Conservation (phyloP, 2,888 invertebrate species). For the Tenthredo livida region DNA sequence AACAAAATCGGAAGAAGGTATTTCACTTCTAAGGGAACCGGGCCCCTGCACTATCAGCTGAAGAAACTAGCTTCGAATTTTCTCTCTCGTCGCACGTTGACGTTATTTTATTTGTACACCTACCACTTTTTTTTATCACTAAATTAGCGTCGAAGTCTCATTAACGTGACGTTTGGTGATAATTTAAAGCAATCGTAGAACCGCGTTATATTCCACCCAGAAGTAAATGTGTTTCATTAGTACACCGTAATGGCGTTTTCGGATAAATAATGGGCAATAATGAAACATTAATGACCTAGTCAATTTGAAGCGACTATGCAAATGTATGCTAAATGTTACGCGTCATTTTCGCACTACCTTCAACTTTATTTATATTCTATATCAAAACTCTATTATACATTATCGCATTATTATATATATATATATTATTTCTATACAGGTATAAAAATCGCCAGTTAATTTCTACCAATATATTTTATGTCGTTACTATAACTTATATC, state of each 20-base stretch:
- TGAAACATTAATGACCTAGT: constrained; percentile 70
- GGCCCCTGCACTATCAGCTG: background rate
- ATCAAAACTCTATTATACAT: background rate
- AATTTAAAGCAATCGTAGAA: constrained; percentile 44
- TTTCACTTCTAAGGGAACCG: background rate
- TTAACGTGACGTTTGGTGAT: constrained; percentile 40
- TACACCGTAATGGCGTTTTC: constrained; percentile 61
- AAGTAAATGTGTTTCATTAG: constrained; percentile 67
- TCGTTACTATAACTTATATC: background rate
- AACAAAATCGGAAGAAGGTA: background rate
- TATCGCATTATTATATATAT: background rate
- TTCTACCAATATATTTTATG: background rate
- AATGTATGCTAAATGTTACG: constrained; percentile 66
- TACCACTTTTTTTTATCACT: background rate
- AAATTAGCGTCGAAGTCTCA: constrained; percentile 39
- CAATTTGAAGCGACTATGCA: constrained; percentile 68
- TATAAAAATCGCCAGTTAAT: background rate
- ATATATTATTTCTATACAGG: background rate
- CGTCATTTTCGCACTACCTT: background rate
- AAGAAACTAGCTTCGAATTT: background rate
- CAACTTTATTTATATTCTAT: too few species aligned
- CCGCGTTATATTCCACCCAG: constrained; percentile 55
- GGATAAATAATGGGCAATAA: constrained; percentile 69
- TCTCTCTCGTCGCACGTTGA: background rate
- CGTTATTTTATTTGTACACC: background rate